Percentiles rank a stretch among this genome's conserved stretches.
phyloP scores from a whole-genome alignment of 2,113 vertebrate genomes.

The Cynocephalus volans region DNA sequence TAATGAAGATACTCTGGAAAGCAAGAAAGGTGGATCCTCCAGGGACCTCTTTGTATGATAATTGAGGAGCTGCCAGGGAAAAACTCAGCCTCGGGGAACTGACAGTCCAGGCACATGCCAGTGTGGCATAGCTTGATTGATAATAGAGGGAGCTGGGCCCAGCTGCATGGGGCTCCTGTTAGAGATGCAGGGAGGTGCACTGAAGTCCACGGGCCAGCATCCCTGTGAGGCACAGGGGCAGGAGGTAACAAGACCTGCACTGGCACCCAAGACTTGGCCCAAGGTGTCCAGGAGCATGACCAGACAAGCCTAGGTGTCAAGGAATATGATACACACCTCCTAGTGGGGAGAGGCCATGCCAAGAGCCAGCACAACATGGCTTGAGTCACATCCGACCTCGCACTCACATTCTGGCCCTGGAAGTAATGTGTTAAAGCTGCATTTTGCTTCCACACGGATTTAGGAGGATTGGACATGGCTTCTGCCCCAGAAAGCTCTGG shows the following conservation, averaged over 20 bases:
- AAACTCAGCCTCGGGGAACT: neutral
- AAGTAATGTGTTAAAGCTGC: neutral
- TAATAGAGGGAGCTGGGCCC: neutral
- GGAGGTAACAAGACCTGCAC: neutral
- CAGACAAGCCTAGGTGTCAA: neutral
- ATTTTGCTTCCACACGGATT: rapidly evolving
- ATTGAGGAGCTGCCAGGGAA: neutral
- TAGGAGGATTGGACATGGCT: neutral
- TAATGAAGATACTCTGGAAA: rapidly evolving
- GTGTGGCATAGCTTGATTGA: rapidly evolving
- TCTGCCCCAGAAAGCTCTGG: neutral
- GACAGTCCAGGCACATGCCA: neutral
- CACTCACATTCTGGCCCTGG: rapidly evolving
- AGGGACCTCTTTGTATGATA: neutral
- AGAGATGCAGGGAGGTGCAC: neutral
- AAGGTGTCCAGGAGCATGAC: neutral
- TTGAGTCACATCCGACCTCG: neutral
- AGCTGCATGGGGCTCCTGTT: neutral
- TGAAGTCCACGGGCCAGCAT: neutral
- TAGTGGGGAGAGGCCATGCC: neutral
- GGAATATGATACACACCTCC: neutral
- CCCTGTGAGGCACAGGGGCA: neutral
- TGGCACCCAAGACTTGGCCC: neutral
- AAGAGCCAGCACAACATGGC: rapidly evolving
- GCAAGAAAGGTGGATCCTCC: neutral